These are phyloP conservation scores for Orbicella faveolata DNA, from an alignment of 64 coral and sea anemone genomes.

Conservation along the genomic window DNA sequence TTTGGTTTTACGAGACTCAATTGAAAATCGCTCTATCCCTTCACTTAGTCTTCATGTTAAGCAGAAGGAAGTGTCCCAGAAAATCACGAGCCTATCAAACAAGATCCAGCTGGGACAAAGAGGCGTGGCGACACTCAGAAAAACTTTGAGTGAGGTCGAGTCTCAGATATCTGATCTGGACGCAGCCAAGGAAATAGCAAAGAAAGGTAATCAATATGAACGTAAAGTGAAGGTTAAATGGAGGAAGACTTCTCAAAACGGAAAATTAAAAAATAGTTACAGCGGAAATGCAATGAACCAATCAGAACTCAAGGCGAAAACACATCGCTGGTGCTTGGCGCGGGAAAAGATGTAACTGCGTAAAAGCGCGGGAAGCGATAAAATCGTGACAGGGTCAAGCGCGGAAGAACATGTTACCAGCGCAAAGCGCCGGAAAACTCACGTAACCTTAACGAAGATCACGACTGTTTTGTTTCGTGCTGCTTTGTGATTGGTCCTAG, in stretches of 20 bases:
- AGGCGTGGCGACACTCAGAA: conserved; percentile 28
- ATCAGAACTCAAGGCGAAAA: too few relatives aligned
- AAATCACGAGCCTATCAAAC: conserved; percentile 36
- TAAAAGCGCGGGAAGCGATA: too few relatives aligned
- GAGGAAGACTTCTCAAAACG: too few relatives aligned
- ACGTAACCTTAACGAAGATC: not conserved
- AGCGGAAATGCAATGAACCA: too few relatives aligned
- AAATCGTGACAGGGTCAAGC: too few relatives aligned
- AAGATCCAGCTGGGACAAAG: conserved; percentile 28
- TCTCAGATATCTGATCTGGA: conserved; percentile 56
- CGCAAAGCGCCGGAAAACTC: not conserved
- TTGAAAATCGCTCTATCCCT: too few relatives aligned
- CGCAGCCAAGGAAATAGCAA: conserved; percentile 65
- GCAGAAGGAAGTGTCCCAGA: conserved; percentile 26
- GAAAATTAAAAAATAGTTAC: too few relatives aligned
- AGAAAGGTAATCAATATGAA: conserved; percentile 39
- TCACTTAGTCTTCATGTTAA: conserved; percentile 10
- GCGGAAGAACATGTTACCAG: not conserved
- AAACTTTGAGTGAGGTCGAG: conserved; percentile 47
- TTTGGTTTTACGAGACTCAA: too few relatives aligned
- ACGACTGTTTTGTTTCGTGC: not conserved
- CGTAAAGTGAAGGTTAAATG: too few relatives aligned
- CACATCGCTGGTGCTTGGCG: too few relatives aligned
- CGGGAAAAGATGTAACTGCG: too few relatives aligned
- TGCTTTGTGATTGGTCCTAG: too few relatives aligned